These are phyloP conservation scores for Coryphaenoides rupestris DNA, from an alignment of 2,113 vertebrate genomes.

Conservation along the genomic window DNA sequence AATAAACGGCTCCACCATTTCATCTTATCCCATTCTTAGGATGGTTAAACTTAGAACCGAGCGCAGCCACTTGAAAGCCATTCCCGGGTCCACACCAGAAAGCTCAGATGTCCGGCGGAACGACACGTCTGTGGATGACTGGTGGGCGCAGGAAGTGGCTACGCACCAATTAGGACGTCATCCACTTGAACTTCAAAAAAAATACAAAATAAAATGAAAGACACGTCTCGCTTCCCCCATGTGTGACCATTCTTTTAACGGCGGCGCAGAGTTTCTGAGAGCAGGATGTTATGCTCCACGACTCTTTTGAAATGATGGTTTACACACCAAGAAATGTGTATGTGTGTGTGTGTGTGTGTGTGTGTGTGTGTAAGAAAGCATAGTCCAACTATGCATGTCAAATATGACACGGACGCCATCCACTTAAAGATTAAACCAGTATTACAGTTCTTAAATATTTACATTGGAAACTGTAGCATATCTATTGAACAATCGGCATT, in stretches of 20 bases:
- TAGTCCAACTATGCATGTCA: no score
- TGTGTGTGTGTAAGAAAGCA: no score
- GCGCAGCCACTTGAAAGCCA: conserved; percentile 46
- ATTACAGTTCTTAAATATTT: no score
- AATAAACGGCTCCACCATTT: conserved; percentile 35
- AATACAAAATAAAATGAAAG: no score
- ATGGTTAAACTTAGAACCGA: conserved; percentile 42
- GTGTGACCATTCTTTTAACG: conserved; percentile 31
- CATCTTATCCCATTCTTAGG: conserved; percentile 42
- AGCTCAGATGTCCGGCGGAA: conserved; percentile 40
- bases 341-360: no score
- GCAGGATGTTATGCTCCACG: conserved; percentile 50
- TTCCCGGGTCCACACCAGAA: conserved; percentile 50
- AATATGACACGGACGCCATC: no score
- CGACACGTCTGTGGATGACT: conserved; percentile 23
- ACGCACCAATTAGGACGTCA: conserved; percentile 51
- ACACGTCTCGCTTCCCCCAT: conserved; percentile 27
- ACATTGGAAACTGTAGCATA: no score
- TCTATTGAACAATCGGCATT: no score
- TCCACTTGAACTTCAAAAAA: conserved; percentile 62
- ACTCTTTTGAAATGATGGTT: conserved; percentile 33
- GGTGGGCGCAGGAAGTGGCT: conserved; percentile 50
- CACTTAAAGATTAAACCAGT: no score
- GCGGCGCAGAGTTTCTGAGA: conserved; percentile 36
- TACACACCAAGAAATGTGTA: conserved; percentile 16